Evolutionary conservation across 1,140 invertebrate genomes (phyloP).

Genomic region (Luehdorfia chinensis): DNA sequence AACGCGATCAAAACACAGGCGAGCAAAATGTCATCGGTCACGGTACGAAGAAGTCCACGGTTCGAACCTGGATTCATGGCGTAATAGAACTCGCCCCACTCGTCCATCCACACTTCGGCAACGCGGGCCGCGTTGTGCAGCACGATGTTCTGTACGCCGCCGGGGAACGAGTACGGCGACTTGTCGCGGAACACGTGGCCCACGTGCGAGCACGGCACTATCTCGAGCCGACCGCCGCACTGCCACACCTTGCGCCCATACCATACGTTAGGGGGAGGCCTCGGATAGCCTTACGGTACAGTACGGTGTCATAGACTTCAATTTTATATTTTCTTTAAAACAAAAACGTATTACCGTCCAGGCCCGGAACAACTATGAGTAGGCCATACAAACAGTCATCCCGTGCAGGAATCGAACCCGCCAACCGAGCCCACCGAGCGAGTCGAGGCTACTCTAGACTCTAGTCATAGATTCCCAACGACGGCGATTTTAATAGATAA

Average conservation of each 20-base stretch:
- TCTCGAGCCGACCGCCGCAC: constrained; percentile 97
- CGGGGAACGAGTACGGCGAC: constrained; percentile 99
- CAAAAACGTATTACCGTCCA: too few relatives aligned
- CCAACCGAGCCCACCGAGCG: too few relatives aligned
- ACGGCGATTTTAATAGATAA: too few relatives aligned
- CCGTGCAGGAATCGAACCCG: too few relatives aligned
- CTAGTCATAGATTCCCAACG: too few relatives aligned
- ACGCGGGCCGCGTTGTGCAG: constrained; percentile 97
- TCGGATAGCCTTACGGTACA: too few relatives aligned
- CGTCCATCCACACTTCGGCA: constrained; percentile 99
- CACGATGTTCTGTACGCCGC: constrained; percentile 96
- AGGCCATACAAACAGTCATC: too few relatives aligned
- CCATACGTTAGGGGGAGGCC: constrained; percentile 19
- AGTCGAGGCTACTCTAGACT: too few relatives aligned
- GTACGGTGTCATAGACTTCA: too few relatives aligned
- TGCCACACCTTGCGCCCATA: constrained; percentile 92
- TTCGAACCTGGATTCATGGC: constrained; percentile 97
- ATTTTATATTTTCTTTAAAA: too few relatives aligned
- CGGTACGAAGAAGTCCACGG: constrained; percentile 19
- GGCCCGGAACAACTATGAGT: too few relatives aligned
- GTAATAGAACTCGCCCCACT: constrained; percentile 99
- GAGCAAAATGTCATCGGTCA: constrained; percentile 29
- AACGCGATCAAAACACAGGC: too few relatives aligned
- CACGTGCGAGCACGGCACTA: constrained; percentile 97
- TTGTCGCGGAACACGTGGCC: constrained; percentile 99